These are phyloP conservation scores for Augochlorella aurata DNA, from an alignment of 2,888 invertebrate species.

Conservation along the genomic window DNA sequence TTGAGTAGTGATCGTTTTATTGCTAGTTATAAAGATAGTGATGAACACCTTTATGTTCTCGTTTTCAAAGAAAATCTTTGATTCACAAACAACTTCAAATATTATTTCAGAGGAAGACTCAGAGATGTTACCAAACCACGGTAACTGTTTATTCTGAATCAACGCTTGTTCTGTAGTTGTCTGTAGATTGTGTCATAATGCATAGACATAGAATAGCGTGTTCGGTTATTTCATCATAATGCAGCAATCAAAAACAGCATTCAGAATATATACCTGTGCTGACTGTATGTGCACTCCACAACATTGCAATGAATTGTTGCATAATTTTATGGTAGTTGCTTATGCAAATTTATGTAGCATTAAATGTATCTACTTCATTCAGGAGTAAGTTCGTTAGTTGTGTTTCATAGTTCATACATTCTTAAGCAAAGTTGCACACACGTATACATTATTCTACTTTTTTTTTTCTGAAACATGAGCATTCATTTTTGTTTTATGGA, in stretches of 20 bases:
- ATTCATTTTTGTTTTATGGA: conserved; percentile 10
- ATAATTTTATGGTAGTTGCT: conserved; percentile 44
- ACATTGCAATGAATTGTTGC: conserved; percentile 39
- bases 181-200: conserved; percentile 59
- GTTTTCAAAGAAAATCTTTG: conserved; percentile 39
- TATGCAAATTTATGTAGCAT: conserved; percentile 42
- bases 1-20: conserved; percentile 29
- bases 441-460: background rate
- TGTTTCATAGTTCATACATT: conserved; percentile 10
- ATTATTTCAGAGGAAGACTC: conserved; percentile 81
- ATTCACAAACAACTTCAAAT: conserved; percentile 72
- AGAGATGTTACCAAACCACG: conserved; percentile 81
- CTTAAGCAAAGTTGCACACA: conserved; percentile 13
- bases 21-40: conserved; percentile 15
- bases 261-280: conserved; percentile 51
- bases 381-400: conserved; percentile 27
- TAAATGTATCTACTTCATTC: conserved; percentile 30
- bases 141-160: conserved; percentile 79
- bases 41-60: conserved; percentile 13
- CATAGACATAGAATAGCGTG: conserved; percentile 56
- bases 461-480: background rate
- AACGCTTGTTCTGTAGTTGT: conserved; percentile 70
- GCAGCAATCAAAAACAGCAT: background rate
- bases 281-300: conserved; percentile 32
- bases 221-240: conserved; percentile 5